Evolutionary conservation across 2,797 vertebrate species (phyloP).

Genomic region (Microchirus variegatus): DNA sequence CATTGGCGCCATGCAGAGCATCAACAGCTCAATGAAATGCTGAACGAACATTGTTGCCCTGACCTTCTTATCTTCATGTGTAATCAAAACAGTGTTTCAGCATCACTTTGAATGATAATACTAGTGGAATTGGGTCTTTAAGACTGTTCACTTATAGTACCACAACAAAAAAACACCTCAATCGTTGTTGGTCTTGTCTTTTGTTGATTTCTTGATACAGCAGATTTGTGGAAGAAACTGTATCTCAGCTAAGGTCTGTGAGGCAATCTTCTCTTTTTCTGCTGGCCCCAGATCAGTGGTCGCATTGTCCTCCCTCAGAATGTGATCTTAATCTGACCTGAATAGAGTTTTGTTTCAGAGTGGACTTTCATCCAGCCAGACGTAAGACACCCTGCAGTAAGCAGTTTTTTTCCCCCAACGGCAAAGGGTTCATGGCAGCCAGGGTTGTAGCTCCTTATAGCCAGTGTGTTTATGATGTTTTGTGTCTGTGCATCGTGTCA

Average conservation of each 20-base stretch:
- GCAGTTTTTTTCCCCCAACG: constrained; percentile 41
- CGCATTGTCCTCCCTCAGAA: constrained; percentile 74
- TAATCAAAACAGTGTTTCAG: too few relatives aligned
- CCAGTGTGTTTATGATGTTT: constrained; percentile 35
- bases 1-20: too few relatives aligned
- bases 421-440: constrained; percentile 39
- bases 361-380: constrained; percentile 66
- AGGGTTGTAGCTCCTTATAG: constrained; percentile 17
- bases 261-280: constrained; percentile 71
- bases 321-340: constrained; percentile 78
- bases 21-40: too few relatives aligned
- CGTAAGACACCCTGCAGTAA: constrained; percentile 53
- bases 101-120: constrained; percentile 13
- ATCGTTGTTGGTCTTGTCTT: constrained; percentile 17
- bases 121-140: not conserved
- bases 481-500: constrained; percentile 45
- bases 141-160: constrained; percentile 7
- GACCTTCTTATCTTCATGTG: too few relatives aligned
- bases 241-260: constrained; percentile 48
- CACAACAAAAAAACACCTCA: constrained; percentile 20
- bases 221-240: constrained; percentile 20
- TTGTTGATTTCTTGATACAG: constrained; percentile 22
- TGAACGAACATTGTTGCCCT: too few relatives aligned
- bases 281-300: constrained; percentile 70
- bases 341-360: constrained; percentile 74